Conservation (phyloP, 2,797 vertebrate species). For the Toxotes lorentzi region DNA sequence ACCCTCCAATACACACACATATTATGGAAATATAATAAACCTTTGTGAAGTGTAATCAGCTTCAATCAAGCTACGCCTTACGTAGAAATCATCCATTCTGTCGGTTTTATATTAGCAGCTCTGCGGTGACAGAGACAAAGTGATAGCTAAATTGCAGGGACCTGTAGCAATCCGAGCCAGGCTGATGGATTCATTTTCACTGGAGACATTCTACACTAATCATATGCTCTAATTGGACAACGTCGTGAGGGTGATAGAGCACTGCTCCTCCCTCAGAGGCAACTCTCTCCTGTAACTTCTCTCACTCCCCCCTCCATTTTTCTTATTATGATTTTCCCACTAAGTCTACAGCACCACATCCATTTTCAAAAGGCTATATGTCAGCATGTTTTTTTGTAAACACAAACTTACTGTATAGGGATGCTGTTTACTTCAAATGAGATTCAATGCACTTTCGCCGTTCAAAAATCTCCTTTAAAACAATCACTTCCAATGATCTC, state of each 20-base stretch:
- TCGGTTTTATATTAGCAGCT: slow-evolving; percentile 70
- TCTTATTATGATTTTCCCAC: slow-evolving; percentile 9
- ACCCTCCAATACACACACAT: slow-evolving; percentile 2
- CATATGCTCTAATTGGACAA: slow-evolving; percentile 80
- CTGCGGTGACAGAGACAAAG: slow-evolving; percentile 75
- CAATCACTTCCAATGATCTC: slow-evolving; percentile 47
- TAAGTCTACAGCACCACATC: slow-evolving; percentile 13
- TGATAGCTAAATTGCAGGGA: slow-evolving; percentile 70
- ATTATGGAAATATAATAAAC: slow-evolving; percentile 71
- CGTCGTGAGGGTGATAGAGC: slow-evolving; percentile 63
- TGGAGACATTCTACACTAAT: slow-evolving; percentile 75
- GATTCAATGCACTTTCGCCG: slow-evolving; percentile 39
- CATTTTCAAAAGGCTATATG: slow-evolving; percentile 45
- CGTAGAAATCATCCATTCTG: slow-evolving; percentile 79
- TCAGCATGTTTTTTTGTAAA: slow-evolving; percentile 56
- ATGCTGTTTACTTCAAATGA: slow-evolving; percentile 53
- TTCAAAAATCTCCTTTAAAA: slow-evolving; percentile 52
- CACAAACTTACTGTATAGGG: slow-evolving; percentile 4
- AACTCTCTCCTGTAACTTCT: slow-evolving; percentile 46
- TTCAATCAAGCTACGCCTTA: slow-evolving; percentile 73
- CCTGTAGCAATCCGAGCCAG: slow-evolving; percentile 69
- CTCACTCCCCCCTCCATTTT: slow-evolving; percentile 15
- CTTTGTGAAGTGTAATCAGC: slow-evolving; percentile 75
- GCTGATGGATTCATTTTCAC: slow-evolving; percentile 78
- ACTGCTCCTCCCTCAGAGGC: slow-evolving; percentile 36